A percentile compares a stretch with the other conserved stretches of the same genome.
These are phyloP conservation scores for Hymenopus coronatus DNA, from an alignment of 2,888 invertebrate species.

Conservation along the genomic window DNA sequence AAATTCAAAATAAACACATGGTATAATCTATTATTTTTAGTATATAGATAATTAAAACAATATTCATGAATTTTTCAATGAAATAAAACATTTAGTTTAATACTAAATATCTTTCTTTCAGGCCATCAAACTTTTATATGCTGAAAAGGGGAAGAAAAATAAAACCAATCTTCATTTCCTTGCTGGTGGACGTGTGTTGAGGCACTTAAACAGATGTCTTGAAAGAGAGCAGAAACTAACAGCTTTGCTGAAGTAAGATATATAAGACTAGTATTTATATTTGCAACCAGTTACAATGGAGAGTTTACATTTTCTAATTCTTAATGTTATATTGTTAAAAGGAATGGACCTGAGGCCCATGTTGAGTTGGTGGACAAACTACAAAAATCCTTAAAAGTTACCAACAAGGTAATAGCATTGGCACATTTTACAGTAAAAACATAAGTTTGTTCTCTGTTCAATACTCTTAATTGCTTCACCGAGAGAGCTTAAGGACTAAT, in stretches of 20 bases:
- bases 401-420: conserved; percentile 53
- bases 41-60: no score
- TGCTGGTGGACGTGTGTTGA: conserved; percentile 67
- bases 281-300: background rate
- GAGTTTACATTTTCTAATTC: background rate
- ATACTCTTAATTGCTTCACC: no score
- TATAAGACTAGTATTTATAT: background rate
- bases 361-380: conserved; percentile 70
- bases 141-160: conserved; percentile 72
- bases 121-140: conserved; percentile 57
- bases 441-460: no score
- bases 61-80: no score
- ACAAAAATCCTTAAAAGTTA: conserved; percentile 62
- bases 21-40: no score
- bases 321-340: conserved; percentile 41
- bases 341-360: conserved; percentile 69
- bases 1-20: no score
- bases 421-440: background rate
- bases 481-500: no score
- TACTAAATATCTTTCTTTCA: conserved; percentile 34
- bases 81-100: no score
- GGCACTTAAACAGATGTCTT: conserved; percentile 59
- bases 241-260: conserved; percentile 65
- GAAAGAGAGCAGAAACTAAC: conserved; percentile 68
- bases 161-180: conserved; percentile 66